Base-by-base conservation (phyloP, 2,113 vertebrate genomes). In the Pomatorhinus ruficollis region DNA sequence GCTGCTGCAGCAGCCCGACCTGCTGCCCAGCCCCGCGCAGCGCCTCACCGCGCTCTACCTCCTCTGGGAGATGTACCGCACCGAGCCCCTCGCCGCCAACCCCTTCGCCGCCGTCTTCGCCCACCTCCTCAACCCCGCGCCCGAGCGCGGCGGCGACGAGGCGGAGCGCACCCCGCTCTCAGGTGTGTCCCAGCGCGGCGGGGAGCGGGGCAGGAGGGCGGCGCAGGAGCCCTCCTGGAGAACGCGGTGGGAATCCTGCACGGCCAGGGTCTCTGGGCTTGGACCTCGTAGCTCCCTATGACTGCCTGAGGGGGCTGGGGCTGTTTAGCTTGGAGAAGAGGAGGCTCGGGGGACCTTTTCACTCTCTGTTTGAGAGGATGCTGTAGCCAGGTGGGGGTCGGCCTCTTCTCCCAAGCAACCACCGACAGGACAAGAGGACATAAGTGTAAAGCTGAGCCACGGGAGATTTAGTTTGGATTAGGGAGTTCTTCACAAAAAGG, bases 51-150 rank as follows among this genome's bases (percentile, higher is more conserved):
- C 99, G 6, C 99, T 99, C 94, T 99, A 99, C 97, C 98, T 99
- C n/a, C 98, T 99, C 1, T 99, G 99, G 99, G 99, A 99, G 98
- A 99, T 99, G 99, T 99, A 99, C 98, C 99, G 99, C 78, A 99
- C 99, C 71, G 99, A 99, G 97, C 99, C 99, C 52, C 98, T 99
- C 24, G 99, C 99, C 23, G 99, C 99, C 23, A 99, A 99, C 98
- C 99, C 99, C 20, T 99, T 99, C 96, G 99, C 99, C 44, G 99
- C 99, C 44, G 99, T 99, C 83, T 99, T 99, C 86, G 99, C 99
- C 9, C 99, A 99, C 94, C 98, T 99, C n/a, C 98, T 99, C 60
- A 99, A 99, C 97, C 99, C 99, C 3, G 97, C 98, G 18, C 98
- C 98, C 33, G 97, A 98, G 54, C 97, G 98, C 61, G 98, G 98